phyloP scores from a whole-genome alignment of 2,888 invertebrate genomes.

The Drosophila pegasa region DNA sequence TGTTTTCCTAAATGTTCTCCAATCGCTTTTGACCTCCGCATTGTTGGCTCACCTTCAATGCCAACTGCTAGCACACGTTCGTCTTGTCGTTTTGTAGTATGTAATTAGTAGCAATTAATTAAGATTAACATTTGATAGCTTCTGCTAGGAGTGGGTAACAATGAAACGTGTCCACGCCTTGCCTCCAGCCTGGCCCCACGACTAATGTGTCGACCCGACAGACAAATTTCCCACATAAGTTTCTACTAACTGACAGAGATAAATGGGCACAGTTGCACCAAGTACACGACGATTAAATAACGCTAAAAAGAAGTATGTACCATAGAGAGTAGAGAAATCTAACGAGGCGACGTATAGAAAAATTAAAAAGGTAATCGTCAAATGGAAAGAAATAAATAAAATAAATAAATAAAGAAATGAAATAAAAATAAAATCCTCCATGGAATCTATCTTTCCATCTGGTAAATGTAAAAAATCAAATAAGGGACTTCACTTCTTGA shows the following conservation, averaged over 20 bases:
- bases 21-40: constrained; percentile 6
- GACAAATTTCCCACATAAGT: constrained; percentile 38
- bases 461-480: too few species aligned
- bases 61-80: not conserved
- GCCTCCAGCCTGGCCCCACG: not conserved
- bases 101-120: constrained; percentile 84
- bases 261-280: constrained; percentile 41
- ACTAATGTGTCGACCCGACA: constrained; percentile 30
- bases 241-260: constrained; percentile 52
- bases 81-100: constrained; percentile 12
- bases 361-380: too few species aligned
- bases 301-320: not conserved
- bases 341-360: too few species aligned
- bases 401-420: too few species aligned
- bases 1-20: constrained; percentile 15
- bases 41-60: not conserved
- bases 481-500: too few species aligned
- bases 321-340: too few species aligned
- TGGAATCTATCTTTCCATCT: too few species aligned
- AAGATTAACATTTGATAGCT: constrained; percentile 83
- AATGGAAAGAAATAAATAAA: too few species aligned
- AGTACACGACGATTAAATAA: constrained; percentile 9
- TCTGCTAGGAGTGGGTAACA: constrained; percentile 23
- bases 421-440: too few species aligned
- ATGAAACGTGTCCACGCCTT: constrained; percentile 18